These are phyloP conservation scores for Drosophila siamana DNA, from an alignment of 2,888 invertebrate species.

Conservation along the genomic window DNA sequence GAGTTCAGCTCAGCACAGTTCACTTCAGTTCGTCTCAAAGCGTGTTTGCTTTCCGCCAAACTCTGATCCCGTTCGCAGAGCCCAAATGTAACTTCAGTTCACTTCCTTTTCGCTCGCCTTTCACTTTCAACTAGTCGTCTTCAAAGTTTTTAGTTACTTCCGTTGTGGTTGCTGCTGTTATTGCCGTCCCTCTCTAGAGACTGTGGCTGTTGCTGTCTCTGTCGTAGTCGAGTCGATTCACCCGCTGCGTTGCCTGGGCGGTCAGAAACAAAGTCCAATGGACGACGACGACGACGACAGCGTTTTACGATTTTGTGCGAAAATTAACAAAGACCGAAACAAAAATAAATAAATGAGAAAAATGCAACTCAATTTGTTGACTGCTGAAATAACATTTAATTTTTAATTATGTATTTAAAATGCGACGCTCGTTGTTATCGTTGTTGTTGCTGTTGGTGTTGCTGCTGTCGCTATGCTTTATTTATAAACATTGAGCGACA, in stretches of 20 bases:
- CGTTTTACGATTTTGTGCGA: constrained; percentile 56
- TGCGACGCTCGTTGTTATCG: background rate
- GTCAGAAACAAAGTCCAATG: constrained; percentile 68
- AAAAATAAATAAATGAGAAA: constrained; percentile 41
- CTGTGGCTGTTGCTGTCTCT: constrained; percentile 17
- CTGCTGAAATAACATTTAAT: constrained; percentile 57
- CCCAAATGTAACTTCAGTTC: constrained; percentile 7
- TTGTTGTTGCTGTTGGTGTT: constrained; percentile 18
- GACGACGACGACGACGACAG: constrained; percentile 42
- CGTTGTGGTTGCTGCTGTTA: constrained; percentile 29
- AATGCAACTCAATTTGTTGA: constrained; percentile 33
- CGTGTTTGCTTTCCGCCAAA: constrained; percentile 6
- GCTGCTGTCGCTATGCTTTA: constrained; percentile 35
- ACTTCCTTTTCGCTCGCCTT: constrained; percentile 69
- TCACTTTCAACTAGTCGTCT: constrained; percentile 68
- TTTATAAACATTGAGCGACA: constrained; percentile 68
- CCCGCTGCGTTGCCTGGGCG: constrained; percentile 15
- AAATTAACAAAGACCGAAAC: constrained; percentile 23
- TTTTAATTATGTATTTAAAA: constrained; percentile 71
- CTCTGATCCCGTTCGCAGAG: constrained; percentile 31
- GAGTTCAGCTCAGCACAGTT: constrained; percentile 4
- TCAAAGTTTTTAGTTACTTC: constrained; percentile 38
- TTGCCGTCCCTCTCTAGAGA: constrained; percentile 7
- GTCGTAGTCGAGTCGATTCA: constrained; percentile 15
- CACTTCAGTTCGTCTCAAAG: constrained; percentile 6